Evolutionary conservation across 2,888 invertebrate species (phyloP).

Genomic region (Agriopis leucophaearia): DNA sequence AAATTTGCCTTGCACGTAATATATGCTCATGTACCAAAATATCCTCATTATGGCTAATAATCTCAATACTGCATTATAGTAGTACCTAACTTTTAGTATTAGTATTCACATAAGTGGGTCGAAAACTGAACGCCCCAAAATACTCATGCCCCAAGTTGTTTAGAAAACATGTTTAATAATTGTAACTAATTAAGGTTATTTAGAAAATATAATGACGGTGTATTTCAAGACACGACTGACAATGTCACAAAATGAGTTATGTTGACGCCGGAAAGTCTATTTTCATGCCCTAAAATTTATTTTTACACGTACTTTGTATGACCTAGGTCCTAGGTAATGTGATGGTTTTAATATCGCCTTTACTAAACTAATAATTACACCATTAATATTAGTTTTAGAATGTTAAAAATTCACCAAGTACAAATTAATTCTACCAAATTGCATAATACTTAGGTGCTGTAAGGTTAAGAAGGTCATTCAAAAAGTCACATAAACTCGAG

Average conservation of each 20-base stretch:
- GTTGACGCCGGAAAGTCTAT: not conserved
- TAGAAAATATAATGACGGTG: not conserved
- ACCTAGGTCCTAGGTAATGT: not conserved
- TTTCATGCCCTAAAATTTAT: constrained; percentile 6
- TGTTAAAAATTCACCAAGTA: constrained; percentile 38
- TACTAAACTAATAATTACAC: not conserved
- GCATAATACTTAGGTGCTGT: constrained; percentile 37
- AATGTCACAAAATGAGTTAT: not conserved
- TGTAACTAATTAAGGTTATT: constrained; percentile 5
- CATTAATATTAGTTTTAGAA: not conserved
- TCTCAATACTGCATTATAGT: not conserved
- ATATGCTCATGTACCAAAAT: too few species aligned
- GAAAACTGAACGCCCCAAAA: constrained; percentile 38
- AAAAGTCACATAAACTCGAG: not conserved
- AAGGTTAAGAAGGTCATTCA: constrained; percentile 29
- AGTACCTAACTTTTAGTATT: not conserved
- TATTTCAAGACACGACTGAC: not conserved
- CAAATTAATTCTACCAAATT: constrained; percentile 40
- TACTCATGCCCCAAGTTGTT: constrained; percentile 34
- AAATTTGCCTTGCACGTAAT: too few species aligned
- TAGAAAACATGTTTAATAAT: not conserved
- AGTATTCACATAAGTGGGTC: constrained; percentile 30
- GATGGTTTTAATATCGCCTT: not conserved
- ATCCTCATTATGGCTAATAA: not conserved
- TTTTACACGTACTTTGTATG: not conserved